Evolutionary conservation across 2,113 vertebrate species (phyloP), one percentile per base, ranked within the genome.

Genomic region (Crotalus viridis): DNA sequence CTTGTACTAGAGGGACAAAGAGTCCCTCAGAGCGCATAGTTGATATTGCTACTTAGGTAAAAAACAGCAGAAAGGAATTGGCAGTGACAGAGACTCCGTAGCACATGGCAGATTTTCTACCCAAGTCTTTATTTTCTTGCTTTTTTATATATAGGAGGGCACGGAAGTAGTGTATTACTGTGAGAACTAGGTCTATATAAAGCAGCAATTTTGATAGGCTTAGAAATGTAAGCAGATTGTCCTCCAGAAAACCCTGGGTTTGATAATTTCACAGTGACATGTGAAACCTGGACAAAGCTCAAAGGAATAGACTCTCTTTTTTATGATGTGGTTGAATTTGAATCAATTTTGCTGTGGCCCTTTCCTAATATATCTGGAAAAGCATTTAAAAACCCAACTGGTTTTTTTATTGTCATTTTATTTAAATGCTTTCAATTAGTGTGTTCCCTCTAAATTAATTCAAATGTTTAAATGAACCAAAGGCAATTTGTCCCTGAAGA

Each of bases 371-470:
- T 94, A 88, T 74, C 94, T 89, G 15, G 51, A 57, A 74, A 90
- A 91, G 92, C 94, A 95, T 97, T 95, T 96, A 95, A 94, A 94
- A 89, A 90, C 95, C 95, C 95, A 21, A 10, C 94, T 95, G 96
- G 94, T 57, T 94, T 85, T 94, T 96, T 95, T 93, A 89, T 93
- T 92, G 85, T 91, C 94, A 91, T 94, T 91, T 92, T 95, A 86
- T 95, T 96, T 95, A 96, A 96, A 96, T 94, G 87, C 87, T 87
- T 96, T 97, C 95, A 93, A 87, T 97, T 96, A 95, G 93, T 94
- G 59, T 12, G 74, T 93, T 96, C 94, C 92, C 89, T 93, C 74
- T 87, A 90, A 92, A 90, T 85, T 89, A 92, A 74, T 86, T 91
- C 92, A 94, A 94, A 54, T 93, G 92, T 95, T 94, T 81, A 89